Evolutionary conservation across 1,140 invertebrate species (phyloP).

Genomic region (Eriosoma lanigerum): DNA sequence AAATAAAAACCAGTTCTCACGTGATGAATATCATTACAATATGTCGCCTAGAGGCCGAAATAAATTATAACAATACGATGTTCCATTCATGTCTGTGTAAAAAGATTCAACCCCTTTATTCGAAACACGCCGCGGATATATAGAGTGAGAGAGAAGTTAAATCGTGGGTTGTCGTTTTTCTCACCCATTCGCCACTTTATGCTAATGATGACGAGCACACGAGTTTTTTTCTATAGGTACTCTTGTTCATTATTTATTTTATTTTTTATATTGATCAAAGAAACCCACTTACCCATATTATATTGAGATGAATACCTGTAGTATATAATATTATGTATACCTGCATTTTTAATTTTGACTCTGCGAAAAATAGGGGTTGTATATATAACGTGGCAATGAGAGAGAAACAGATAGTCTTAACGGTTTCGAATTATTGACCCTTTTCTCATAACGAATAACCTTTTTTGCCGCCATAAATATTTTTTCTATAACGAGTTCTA

Average conservation of each 20-base stretch:
- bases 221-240: slow-evolving; percentile 20
- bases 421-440: slow-evolving; percentile 37
- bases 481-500: slow-evolving; percentile 25
- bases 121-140: neutral
- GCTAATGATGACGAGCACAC: slow-evolving; percentile 35
- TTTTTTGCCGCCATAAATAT: neutral
- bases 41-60: slow-evolving; percentile 39
- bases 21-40: slow-evolving; percentile 32
- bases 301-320: neutral
- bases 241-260: slow-evolving; percentile 29
- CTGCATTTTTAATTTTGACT: slow-evolving; percentile 39
- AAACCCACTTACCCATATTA: slow-evolving; percentile 31
- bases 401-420: neutral
- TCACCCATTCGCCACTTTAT: slow-evolving; percentile 40
- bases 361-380: slow-evolving; percentile 19
- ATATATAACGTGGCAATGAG: neutral
- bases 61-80: slow-evolving; percentile 51
- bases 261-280: slow-evolving; percentile 19
- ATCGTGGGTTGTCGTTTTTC: slow-evolving; percentile 38
- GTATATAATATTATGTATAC: neutral
- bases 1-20: slow-evolving; percentile 37
- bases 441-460: slow-evolving; percentile 19
- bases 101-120: slow-evolving; percentile 42
- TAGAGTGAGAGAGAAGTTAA: slow-evolving; percentile 9
- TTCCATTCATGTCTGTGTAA: slow-evolving; percentile 32